A percentile compares a stretch with the other conserved stretches of the same genome.
phyloP scores from a whole-genome alignment of 2,113 vertebrate species.

The Melanerpes aurifrons region DNA sequence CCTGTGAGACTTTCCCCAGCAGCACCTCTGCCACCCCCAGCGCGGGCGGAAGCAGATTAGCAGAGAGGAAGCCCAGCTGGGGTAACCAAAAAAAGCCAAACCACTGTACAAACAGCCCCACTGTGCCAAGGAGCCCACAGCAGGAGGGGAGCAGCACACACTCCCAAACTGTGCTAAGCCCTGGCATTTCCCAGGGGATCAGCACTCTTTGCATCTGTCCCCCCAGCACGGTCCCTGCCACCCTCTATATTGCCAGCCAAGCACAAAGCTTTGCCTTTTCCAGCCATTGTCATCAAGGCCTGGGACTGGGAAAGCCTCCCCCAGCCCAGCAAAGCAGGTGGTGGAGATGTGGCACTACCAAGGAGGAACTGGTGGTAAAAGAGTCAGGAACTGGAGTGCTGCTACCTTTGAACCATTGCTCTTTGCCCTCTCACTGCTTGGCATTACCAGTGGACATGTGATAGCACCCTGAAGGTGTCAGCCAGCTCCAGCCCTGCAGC shows the following conservation, averaged over 20 bases:
- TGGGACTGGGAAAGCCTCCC: background rate
- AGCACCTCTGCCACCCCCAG: background rate
- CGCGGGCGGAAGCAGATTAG: background rate
- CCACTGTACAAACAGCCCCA: rapidly evolving
- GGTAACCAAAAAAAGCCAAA: background rate
- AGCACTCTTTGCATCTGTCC: background rate
- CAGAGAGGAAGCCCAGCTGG: background rate
- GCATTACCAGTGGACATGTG: rapidly evolving
- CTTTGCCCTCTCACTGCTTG: background rate
- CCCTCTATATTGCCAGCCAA: background rate
- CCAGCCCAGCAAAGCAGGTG: background rate
- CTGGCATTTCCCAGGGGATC: background rate
- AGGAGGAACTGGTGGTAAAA: background rate
- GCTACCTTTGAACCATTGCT: background rate
- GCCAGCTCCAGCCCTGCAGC: background rate
- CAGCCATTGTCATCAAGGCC: background rate
- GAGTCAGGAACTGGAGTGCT: background rate
- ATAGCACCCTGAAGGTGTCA: background rate
- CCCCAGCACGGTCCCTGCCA: background rate
- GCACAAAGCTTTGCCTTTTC: background rate
- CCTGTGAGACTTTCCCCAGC: rapidly evolving
- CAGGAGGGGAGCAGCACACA: background rate
- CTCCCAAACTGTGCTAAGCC: background rate
- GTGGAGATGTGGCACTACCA: rapidly evolving
- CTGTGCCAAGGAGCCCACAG: rapidly evolving